Conservation (phyloP, 2,113 vertebrate species). For the Salvelinus namaycush region DNA sequence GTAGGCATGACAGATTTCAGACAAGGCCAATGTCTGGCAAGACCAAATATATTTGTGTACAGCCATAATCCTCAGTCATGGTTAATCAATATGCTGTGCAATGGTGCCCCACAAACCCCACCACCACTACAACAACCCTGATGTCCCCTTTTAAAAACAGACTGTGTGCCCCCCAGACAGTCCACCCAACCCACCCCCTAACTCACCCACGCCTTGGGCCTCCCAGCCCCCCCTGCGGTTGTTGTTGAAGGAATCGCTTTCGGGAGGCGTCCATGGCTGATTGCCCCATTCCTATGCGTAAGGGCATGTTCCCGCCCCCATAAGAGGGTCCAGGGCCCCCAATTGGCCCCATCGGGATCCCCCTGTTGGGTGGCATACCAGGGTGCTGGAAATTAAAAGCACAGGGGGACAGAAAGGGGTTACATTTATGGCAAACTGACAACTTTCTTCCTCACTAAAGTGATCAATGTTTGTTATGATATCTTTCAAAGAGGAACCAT, state of each 20-base stretch:
- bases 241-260: slow-evolving; percentile 86
- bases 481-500: no score
- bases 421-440: no score
- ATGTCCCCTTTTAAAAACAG: background rate
- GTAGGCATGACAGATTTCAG: no score
- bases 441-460: no score
- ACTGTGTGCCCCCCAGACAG: background rate
- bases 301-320: slow-evolving; percentile 74
- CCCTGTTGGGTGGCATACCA: slow-evolving; percentile 80
- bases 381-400: slow-evolving; percentile 73
- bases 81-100: background rate
- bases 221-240: slow-evolving; percentile 75
- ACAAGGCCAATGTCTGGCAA: no score
- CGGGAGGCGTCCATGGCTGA: slow-evolving; percentile 87
- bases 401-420: background rate
- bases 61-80: no score
- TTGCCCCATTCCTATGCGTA: slow-evolving; percentile 87
- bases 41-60: no score
- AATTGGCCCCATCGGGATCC: slow-evolving; percentile 82
- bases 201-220: slow-evolving; percentile 87
- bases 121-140: background rate
- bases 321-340: slow-evolving; percentile 85
- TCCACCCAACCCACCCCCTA: background rate
- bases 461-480: no score
- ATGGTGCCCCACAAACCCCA: background rate